Conservation (phyloP, 2,888 invertebrate genomes). For the Amiota communis region DNA sequence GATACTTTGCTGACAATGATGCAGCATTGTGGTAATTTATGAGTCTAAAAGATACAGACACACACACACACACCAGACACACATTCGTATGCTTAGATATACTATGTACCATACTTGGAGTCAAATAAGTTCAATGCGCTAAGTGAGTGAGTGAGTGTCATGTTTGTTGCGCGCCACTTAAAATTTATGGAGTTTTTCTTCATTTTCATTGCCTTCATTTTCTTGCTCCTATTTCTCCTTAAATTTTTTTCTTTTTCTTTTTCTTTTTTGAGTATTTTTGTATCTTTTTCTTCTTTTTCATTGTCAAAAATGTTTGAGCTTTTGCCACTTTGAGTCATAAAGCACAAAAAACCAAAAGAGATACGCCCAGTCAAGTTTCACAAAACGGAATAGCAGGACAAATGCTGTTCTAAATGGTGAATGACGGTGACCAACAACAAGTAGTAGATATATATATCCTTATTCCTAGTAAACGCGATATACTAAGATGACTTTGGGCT, state of each 20-base stretch:
- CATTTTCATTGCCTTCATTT: slow-evolving; percentile 58
- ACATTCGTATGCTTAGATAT: slow-evolving; percentile 11
- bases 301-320: slow-evolving; percentile 3
- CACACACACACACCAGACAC: slow-evolving; percentile 46
- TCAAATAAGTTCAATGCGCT: slow-evolving; percentile 57
- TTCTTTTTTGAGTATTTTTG: not conserved
- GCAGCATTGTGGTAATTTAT: slow-evolving; percentile 56
- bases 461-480: not conserved
- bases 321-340: slow-evolving; percentile 2
- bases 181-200: slow-evolving; percentile 66
- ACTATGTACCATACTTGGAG: not conserved
- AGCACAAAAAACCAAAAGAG: not conserved
- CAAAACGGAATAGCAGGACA: no score
- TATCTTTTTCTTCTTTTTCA: slow-evolving; percentile 14
- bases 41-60: slow-evolving; percentile 50
- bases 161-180: slow-evolving; percentile 46
- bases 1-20: slow-evolving; percentile 53
- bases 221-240: not conserved
- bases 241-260: slow-evolving; percentile 3
- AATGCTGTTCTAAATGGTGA: no score
- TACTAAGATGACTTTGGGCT: slow-evolving; percentile 55
- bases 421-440: no score
- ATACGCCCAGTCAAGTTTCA: slow-evolving; percentile 41
- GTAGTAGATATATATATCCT: no score
- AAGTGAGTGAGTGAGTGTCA: slow-evolving; percentile 24